Evolutionary conservation across 2,888 invertebrate genomes (phyloP).

Genomic region (Bombyx huttoni): DNA sequence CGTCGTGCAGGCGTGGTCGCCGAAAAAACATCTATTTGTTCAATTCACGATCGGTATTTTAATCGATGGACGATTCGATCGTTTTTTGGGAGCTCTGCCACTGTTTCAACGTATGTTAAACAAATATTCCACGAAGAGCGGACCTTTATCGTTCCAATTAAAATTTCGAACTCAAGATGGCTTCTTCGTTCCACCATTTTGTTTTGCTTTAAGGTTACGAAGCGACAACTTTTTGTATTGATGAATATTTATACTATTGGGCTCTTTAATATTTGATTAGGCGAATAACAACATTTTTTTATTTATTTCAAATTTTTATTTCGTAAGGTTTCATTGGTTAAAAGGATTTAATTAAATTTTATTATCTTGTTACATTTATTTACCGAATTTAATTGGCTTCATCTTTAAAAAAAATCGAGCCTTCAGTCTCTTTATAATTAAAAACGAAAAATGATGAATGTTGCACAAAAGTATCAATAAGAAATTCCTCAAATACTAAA

Average conservation of each 20-base stretch:
- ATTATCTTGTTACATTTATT: no score
- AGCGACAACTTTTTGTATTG: slow-evolving; percentile 12
- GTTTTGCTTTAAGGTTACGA: slow-evolving; percentile 5
- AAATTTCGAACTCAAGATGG: slow-evolving; percentile 63
- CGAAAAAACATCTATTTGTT: slow-evolving; percentile 23
- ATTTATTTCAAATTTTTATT: no score
- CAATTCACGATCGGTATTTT: slow-evolving; percentile 23
- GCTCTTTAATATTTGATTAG: no score
- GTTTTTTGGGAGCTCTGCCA: slow-evolving; percentile 9
- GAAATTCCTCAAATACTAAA: slow-evolving; percentile 34
- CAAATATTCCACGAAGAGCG: slow-evolving; percentile 41
- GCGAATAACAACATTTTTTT: no score
- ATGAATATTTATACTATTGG: slow-evolving; percentile 24
- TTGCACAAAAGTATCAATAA: slow-evolving; percentile 24
- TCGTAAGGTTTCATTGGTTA: no score
- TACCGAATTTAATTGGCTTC: neutral
- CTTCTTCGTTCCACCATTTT: slow-evolving; percentile 57
- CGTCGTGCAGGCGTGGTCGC: slow-evolving; percentile 5
- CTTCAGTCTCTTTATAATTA: slow-evolving; percentile 8
- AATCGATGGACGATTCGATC: slow-evolving; percentile 20
- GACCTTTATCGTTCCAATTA: slow-evolving; percentile 60
- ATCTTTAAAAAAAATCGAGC: neutral
- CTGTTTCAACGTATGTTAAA: slow-evolving; percentile 2
- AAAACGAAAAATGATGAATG: slow-evolving; percentile 21
- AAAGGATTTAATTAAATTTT: no score